These are phyloP conservation scores for Bucco capensis DNA, from an alignment of 2,113 vertebrate species.

Conservation along the genomic window DNA sequence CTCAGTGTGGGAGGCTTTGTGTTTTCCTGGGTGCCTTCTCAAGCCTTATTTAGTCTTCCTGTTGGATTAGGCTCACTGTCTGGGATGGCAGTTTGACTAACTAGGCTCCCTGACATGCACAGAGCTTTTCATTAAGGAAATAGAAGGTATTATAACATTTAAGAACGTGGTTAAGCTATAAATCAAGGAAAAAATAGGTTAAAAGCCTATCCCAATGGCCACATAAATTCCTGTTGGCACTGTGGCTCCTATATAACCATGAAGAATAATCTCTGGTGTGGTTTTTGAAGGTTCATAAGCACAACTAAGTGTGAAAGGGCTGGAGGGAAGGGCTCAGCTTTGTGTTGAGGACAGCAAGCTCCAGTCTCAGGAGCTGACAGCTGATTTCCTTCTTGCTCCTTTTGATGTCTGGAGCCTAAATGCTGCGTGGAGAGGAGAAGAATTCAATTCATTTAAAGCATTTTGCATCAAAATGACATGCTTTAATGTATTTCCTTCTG, in stretches of 20 bases:
- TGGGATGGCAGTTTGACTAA: constrained; percentile 60
- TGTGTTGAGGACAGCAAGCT: background rate
- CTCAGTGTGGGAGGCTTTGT: background rate
- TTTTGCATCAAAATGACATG: constrained; percentile 62
- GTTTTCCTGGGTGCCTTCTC: background rate
- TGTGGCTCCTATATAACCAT: background rate
- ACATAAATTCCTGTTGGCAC: background rate
- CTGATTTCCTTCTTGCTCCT: constrained; percentile 16
- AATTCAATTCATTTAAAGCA: constrained; percentile 46
- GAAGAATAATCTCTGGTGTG: background rate
- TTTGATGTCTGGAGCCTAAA: constrained; percentile 55
- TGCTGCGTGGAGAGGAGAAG: constrained; percentile 25
- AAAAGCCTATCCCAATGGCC: background rate
- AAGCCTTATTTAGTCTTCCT: constrained; percentile 46
- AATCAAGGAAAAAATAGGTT: background rate
- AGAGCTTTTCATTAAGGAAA: background rate
- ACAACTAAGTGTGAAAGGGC: background rate
- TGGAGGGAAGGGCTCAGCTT: constrained; percentile 14
- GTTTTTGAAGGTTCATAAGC: background rate
- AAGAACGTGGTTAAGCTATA: background rate
- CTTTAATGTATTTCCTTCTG: constrained; percentile 60
- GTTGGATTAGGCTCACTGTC: constrained; percentile 48
- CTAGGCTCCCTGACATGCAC: background rate
- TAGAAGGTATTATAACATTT: background rate
- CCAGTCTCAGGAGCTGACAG: constrained; percentile 13